Percentiles rank a stretch among this genome's conserved stretches.
phyloP scores from a whole-genome alignment of 2,797 vertebrate species.

The Cossypha dichroa region DNA sequence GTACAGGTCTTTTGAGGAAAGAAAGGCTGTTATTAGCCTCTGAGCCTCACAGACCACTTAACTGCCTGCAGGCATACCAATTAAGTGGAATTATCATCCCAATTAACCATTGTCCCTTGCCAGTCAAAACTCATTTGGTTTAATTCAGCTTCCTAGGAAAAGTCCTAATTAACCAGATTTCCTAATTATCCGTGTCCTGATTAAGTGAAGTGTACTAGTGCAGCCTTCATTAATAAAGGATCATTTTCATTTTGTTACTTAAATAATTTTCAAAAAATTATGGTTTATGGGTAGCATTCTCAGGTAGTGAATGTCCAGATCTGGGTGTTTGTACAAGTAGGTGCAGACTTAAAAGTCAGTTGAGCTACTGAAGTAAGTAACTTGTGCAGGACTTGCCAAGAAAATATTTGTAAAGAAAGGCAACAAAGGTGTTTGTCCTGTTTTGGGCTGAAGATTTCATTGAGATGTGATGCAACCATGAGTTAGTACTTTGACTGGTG shows the following conservation, averaged over 20 bases:
- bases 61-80: conserved; percentile 56
- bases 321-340: neutral
- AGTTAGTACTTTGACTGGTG: neutral
- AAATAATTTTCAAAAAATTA: neutral
- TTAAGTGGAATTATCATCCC: conserved; percentile 70
- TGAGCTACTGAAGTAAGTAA: neutral
- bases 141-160: conserved; percentile 58
- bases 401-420: neutral
- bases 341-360: neutral
- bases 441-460: neutral
- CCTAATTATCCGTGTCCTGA: conserved; percentile 54
- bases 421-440: neutral
- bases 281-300: neutral
- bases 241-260: neutral
- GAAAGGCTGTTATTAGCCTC: neutral
- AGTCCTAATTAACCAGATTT: conserved; percentile 62
- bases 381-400: neutral
- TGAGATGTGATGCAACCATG: neutral
- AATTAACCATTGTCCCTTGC: conserved; percentile 70
- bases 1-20: neutral
- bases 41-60: conserved; percentile 39
- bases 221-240: conserved; percentile 11
- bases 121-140: conserved; percentile 70
- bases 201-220: conserved; percentile 48
- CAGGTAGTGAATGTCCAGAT: neutral